phyloP scores from a whole-genome alignment of 2,113 vertebrate species.

The Thamnaconus septentrionalis region DNA sequence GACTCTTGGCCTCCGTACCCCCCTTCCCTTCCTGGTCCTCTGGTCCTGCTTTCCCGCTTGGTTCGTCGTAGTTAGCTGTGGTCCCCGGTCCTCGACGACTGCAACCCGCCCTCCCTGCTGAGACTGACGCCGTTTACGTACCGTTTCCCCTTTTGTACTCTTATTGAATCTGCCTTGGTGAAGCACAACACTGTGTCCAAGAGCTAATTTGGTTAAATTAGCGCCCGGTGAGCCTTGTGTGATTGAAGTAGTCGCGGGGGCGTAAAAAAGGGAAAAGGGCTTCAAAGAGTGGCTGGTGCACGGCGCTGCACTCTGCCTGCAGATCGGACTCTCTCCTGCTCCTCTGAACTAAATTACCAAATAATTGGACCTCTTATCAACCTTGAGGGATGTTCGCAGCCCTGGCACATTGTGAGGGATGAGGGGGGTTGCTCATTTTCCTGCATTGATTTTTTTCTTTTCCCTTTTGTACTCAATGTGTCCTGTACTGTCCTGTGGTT shows the following conservation, averaged over 20 bases:
- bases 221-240: conserved; percentile 33
- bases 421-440: too few relatives aligned
- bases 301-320: conserved; percentile 42
- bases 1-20: conserved; percentile 40
- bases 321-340: conserved; percentile 55
- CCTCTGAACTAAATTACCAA: conserved; percentile 64
- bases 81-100: conserved; percentile 35
- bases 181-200: conserved; percentile 68
- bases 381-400: conserved; percentile 57
- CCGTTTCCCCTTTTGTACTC: conserved; percentile 38
- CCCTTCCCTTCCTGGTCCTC: conserved; percentile 20
- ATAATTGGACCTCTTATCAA: conserved; percentile 69
- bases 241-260: conserved; percentile 44
- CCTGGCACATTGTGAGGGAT: conserved; percentile 15
- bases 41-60: conserved; percentile 42
- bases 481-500: conserved; percentile 40
- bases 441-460: conserved; percentile 27
- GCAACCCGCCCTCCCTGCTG: conserved; percentile 37
- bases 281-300: conserved; percentile 46
- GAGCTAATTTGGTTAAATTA: conserved; percentile 54
- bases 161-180: conserved; percentile 60
- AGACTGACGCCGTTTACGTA: conserved; percentile 55
- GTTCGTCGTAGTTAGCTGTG: conserved; percentile 23
- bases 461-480: conserved; percentile 48
- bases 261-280: conserved; percentile 63